These are phyloP conservation scores for Euzophera pinguis DNA, from an alignment of 2,888 invertebrate genomes.

Conservation along the genomic window DNA sequence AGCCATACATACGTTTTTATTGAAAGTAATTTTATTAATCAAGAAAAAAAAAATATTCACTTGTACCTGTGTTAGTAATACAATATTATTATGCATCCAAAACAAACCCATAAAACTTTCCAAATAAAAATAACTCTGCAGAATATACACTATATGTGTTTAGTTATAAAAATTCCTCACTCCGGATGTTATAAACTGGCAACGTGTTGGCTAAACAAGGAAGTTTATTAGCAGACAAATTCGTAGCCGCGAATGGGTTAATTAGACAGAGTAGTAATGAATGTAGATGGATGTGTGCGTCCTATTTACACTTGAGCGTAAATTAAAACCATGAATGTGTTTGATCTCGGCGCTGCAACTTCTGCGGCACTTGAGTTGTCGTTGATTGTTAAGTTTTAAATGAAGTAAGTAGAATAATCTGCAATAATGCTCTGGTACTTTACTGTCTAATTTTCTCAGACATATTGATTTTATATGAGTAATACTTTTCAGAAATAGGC, in stretches of 20 bases:
- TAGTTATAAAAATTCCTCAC: slow-evolving; percentile 3
- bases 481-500: too few species aligned
- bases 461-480: too few species aligned
- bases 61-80: too few species aligned
- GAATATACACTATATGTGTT: background rate
- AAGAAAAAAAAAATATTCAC: too few species aligned
- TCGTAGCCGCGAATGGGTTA: slow-evolving; percentile 50
- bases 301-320: slow-evolving; percentile 36
- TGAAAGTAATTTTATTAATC: too few species aligned
- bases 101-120: background rate
- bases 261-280: slow-evolving; percentile 48
- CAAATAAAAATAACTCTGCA: background rate
- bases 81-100: too few species aligned
- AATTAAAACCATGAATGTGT: slow-evolving; percentile 23
- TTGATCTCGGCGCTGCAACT: background rate
- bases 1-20: too few species aligned
- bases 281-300: slow-evolving; percentile 28
- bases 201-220: slow-evolving; percentile 49
- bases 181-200: slow-evolving; percentile 17
- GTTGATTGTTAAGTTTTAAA: too few species aligned
- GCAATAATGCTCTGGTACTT: too few species aligned
- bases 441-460: too few species aligned
- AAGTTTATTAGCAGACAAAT: slow-evolving; percentile 50
- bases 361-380: background rate
- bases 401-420: too few species aligned